Evolutionary conservation across 2,113 vertebrate genomes (phyloP).

Genomic region (Rhadina sibilatrix): DNA sequence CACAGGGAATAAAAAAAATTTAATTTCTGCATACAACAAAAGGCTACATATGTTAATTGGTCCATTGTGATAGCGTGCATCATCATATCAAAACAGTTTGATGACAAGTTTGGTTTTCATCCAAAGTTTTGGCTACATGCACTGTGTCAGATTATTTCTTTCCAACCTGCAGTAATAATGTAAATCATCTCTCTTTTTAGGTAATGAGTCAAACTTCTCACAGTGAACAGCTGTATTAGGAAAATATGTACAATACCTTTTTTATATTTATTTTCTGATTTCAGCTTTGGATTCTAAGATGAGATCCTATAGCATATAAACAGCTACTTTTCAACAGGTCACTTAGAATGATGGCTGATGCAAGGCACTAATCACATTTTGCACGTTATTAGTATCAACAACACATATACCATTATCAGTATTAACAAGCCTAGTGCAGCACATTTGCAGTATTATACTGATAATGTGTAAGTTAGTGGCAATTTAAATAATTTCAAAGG

Average conservation of each 20-base stretch:
- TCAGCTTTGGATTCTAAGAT: not conserved
- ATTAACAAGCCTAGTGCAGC: not conserved
- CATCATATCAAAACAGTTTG: not conserved
- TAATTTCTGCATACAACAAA: not conserved
- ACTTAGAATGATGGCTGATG: not conserved
- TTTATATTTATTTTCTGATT: not conserved
- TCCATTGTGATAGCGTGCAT: accelerated
- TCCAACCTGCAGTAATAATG: not conserved
- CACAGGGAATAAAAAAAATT: not conserved
- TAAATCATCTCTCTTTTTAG: not conserved
- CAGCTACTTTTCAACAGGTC: not conserved
- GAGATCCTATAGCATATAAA: not conserved
- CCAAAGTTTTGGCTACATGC: not conserved
- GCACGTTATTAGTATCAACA: not conserved
- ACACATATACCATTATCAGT: not conserved
- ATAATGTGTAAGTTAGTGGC: not conserved
- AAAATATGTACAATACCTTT: not conserved
- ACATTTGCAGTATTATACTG: not conserved
- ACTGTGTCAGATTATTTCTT: not conserved
- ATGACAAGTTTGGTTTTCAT: not conserved
- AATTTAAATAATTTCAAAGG: not conserved
- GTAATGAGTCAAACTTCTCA: not conserved
- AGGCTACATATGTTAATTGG: not conserved
- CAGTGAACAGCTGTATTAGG: not conserved
- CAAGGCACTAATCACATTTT: not conserved